phyloP scores from a whole-genome alignment of 2,888 invertebrate species.

The Lasioglossum vierecki region DNA sequence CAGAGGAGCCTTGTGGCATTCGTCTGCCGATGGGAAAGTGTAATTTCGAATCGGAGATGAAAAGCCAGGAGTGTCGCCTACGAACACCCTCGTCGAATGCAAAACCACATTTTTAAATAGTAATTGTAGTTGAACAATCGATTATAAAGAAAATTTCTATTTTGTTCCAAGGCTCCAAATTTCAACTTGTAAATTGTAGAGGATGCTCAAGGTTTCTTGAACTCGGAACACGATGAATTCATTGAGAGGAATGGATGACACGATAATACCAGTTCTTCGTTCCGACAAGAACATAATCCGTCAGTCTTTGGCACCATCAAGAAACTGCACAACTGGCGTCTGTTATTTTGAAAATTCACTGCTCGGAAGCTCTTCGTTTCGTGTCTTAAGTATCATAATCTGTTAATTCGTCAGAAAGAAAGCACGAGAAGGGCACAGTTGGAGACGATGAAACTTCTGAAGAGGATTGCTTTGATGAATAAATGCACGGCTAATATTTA shows the following conservation, averaged over 20 bases:
- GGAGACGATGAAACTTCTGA: background rate
- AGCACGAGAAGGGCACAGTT: background rate
- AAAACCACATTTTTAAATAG: background rate
- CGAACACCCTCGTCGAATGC: background rate
- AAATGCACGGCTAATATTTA: background rate
- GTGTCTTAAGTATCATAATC: background rate
- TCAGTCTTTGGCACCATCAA: constrained; percentile 20
- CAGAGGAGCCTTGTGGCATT: background rate
- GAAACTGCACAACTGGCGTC: constrained; percentile 53
- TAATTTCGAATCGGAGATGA: constrained; percentile 1
- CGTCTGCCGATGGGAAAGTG: background rate
- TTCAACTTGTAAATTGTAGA: background rate
- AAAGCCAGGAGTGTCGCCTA: background rate
- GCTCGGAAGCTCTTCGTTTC: constrained; percentile 14
- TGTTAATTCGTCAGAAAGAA: background rate
- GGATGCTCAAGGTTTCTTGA: constrained; percentile 34
- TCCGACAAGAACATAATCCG: constrained; percentile 50
- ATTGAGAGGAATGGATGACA: constrained; percentile 47
- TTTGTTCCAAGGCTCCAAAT: background rate
- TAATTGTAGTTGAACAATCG: too few relatives aligned
- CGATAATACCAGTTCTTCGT: constrained; percentile 59
- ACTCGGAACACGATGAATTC: constrained; percentile 57
- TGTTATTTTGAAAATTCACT: constrained; percentile 37
- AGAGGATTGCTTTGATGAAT: background rate
- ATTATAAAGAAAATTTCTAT: too few relatives aligned